Evolutionary conservation across 2,113 vertebrate genomes (phyloP).

Genomic region (Syrmaticus mikado): DNA sequence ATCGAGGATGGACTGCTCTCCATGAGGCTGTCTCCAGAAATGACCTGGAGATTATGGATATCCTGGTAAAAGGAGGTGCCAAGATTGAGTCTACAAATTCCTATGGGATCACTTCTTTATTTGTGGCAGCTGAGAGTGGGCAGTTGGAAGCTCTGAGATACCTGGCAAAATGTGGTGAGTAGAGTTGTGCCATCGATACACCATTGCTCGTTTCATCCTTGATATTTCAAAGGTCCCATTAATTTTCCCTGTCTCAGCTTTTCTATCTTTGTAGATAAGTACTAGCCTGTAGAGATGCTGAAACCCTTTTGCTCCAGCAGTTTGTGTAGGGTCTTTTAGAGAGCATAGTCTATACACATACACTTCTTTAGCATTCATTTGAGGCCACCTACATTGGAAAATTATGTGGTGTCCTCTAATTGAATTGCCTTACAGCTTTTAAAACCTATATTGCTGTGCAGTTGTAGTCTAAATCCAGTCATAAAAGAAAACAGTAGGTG

Average conservation of each 20-base stretch:
- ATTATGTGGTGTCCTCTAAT: background rate
- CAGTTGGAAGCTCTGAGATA: slow-evolving; percentile 84
- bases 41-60: slow-evolving; percentile 89
- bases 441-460: background rate
- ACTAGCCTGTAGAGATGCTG: background rate
- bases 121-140: slow-evolving; percentile 91
- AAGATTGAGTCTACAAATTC: slow-evolving; percentile 84
- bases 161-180: slow-evolving; percentile 84
- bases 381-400: background rate
- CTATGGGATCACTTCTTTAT: slow-evolving; percentile 90
- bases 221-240: background rate
- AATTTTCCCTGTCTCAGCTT: background rate
- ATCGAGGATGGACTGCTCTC: slow-evolving; percentile 88
- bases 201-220: background rate
- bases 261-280: background rate
- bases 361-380: background rate
- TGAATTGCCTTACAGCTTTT: background rate
- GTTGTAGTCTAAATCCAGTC: background rate
- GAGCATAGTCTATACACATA: background rate
- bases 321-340: background rate
- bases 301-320: background rate
- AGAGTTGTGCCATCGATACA: background rate
- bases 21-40: slow-evolving; percentile 88
- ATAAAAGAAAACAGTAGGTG: background rate
- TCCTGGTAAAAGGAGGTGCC: slow-evolving; percentile 88